Conservation (phyloP, 2,113 vertebrate species). For the Phylloscopus trochiloides region DNA sequence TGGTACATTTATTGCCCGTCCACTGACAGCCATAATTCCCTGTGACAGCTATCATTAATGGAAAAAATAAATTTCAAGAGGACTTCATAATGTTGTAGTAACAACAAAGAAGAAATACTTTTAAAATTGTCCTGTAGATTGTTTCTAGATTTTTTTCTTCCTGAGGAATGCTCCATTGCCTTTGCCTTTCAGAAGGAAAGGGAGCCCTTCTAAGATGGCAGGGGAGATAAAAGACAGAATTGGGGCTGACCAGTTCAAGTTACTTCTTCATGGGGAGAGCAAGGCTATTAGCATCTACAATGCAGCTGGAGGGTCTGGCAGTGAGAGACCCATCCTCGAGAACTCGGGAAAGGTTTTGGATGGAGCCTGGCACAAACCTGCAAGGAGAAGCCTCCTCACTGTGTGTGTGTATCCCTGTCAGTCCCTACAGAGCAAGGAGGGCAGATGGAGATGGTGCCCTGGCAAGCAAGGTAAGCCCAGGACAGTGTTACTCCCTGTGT, state of each 20-base stretch:
- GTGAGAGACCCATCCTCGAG: background rate
- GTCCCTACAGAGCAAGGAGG: background rate
- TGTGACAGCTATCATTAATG: background rate
- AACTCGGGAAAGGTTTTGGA: background rate
- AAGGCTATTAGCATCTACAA: background rate
- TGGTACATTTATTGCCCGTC: background rate
- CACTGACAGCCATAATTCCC: background rate
- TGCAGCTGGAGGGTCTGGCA: background rate
- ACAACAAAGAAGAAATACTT: background rate
- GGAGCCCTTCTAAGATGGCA: background rate
- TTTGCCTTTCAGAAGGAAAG: background rate
- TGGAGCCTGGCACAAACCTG: background rate
- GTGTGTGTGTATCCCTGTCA: background rate
- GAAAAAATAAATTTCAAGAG: background rate
- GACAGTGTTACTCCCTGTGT: background rate
- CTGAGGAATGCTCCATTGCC: background rate
- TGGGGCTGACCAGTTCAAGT: background rate
- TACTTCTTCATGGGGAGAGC: background rate
- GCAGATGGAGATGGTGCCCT: background rate
- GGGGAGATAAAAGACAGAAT: background rate
- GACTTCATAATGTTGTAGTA: background rate
- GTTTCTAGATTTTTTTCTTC: background rate
- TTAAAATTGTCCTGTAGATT: background rate
- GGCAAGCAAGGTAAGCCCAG: background rate
- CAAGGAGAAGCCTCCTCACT: background rate